Base-by-base conservation (phyloP, 2,888 invertebrate species). In the Pedicia rivosa region DNA sequence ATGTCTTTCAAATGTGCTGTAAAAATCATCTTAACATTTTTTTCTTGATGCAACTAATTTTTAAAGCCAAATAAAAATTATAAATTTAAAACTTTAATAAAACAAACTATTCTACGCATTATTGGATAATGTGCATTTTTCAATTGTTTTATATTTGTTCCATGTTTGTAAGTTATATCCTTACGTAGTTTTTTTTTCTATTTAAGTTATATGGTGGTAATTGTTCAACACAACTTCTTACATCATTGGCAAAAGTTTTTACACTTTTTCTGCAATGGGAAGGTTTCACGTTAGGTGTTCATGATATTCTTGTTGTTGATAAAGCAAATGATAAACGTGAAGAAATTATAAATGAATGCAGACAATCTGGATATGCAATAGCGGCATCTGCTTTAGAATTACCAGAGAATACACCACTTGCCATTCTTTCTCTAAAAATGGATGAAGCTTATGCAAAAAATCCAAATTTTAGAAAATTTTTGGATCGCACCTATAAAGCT, bases 201-300 rank as follows among this genome's bases (percentile, higher is more conserved):
- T 82, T n/a, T n/a, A n/a, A n/a, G 70, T 59, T 98, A 20, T 98
- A 98, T 59, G 97, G 97, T 1, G 91, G 88, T 2, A 66, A 69
- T 15, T 76, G 78, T 43, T 87, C 94, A 0, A 78, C 80, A 32
- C 70, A 73, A 35, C 57, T 98, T 27, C 62, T 98, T 8, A 90
- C 88, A 39, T 77, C 90, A 2, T 80, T 98, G 50, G 87, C 92
- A 0, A 83, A 90, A 59, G 65, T 97, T 0, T 97, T 97, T 54
- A 92, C 91, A 8, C 70, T 74, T 41, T 92, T 80, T 54, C 67
- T 98, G 3, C 92, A 94, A 64, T 72, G 74, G 56, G 74, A 80
- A 50, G 97, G 97, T 4, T 98, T 98, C 53, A 90, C 95, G 0
- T 67, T 98, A 15, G 95, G 97, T 20, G 86, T 97, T 0, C 78